Evolutionary conservation across 2,113 vertebrate species (phyloP).

Genomic region (Toxotes jaculatrix): DNA sequence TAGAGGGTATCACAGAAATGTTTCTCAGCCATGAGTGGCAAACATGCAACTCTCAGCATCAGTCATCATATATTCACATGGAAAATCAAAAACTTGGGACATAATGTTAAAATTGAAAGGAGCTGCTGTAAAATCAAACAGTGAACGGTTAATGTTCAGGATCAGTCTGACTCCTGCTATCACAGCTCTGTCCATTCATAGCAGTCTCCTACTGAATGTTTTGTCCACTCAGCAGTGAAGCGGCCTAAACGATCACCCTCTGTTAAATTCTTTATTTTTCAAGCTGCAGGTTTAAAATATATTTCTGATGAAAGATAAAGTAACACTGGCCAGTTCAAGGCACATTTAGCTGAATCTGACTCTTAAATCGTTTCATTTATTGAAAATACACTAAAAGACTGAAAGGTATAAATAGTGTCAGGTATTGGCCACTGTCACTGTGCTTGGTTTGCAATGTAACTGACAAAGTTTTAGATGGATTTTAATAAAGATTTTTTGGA

Average conservation of each 20-base stretch:
- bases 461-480: not conserved
- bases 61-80: not conserved
- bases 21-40: not conserved
- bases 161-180: not conserved
- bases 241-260: not conserved
- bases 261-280: not conserved
- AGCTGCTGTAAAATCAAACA: not conserved
- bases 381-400: slow-evolving; percentile 12
- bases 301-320: not conserved
- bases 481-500: slow-evolving; percentile 45
- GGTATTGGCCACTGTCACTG: slow-evolving; percentile 17
- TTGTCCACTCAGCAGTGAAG: not conserved
- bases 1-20: not conserved
- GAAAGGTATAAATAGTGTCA: not conserved
- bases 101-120: not conserved
- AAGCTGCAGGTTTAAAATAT: not conserved
- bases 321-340: slow-evolving; percentile 1
- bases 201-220: not conserved
- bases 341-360: not conserved
- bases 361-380: not conserved
- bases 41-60: not conserved
- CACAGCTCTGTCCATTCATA: not conserved
- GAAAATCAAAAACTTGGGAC: not conserved
- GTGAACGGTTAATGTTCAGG: not conserved
- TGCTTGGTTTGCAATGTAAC: not conserved